A percentile compares a stretch with the other conserved stretches of the same genome.
Evolutionary conservation across 1,140 invertebrate species (phyloP).

Genomic region (Dufourea novaeangliae): DNA sequence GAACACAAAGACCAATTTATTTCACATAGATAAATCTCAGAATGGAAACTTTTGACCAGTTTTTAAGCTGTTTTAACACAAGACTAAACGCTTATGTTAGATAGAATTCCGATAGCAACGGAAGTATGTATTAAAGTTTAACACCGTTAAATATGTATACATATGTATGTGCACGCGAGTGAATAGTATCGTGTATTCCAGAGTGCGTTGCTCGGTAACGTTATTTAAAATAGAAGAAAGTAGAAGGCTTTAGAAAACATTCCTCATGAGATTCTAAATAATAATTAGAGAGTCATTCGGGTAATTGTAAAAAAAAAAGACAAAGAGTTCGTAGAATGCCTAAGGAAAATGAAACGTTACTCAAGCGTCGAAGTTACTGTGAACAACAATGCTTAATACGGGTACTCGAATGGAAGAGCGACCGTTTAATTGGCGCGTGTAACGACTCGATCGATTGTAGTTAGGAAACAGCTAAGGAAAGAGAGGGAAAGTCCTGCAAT

Average conservation of each 20-base stretch:
- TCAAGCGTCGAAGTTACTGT: conserved; percentile 8
- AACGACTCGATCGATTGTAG: conserved; percentile 19
- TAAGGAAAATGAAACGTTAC: neutral
- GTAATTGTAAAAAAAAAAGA: too few relatives aligned
- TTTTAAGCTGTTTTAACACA: neutral
- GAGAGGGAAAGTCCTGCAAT: conserved; percentile 54
- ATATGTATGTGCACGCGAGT: too few relatives aligned
- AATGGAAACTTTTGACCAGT: conserved; percentile 17
- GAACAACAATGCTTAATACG: conserved; percentile 22
- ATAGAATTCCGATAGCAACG: neutral
- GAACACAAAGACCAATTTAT: conserved; percentile 9
- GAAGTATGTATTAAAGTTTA: neutral
- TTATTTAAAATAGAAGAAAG: conserved; percentile 26
- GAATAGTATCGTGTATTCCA: neutral
- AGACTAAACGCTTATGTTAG: too few relatives aligned
- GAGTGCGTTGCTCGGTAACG: neutral
- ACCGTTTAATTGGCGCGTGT: conserved; percentile 8
- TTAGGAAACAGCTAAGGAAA: conserved; percentile 19
- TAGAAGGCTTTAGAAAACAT: conserved; percentile 31
- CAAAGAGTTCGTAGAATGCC: conserved; percentile 15
- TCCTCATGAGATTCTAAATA: neutral
- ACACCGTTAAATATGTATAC: neutral
- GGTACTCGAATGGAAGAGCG: conserved; percentile 10
- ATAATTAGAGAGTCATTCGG: neutral
- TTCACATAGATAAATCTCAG: neutral